phyloP scores from a whole-genome alignment of 2,797 vertebrate species.

The Sylvia borin region DNA sequence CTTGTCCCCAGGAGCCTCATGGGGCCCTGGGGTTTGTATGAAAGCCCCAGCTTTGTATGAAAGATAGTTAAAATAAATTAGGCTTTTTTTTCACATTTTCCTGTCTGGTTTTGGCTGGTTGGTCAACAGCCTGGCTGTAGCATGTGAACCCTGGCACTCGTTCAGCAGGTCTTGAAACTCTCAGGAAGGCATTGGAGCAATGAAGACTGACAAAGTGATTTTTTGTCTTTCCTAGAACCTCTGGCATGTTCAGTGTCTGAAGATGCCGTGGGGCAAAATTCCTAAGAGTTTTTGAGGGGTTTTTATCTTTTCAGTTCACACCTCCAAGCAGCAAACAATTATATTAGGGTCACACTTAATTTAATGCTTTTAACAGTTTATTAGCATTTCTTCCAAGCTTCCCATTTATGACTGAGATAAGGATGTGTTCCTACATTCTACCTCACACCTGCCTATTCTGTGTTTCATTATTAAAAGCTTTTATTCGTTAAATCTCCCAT shows the following conservation, averaged over 20 bases:
- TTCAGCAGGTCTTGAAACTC: neutral
- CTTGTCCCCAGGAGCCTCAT: neutral
- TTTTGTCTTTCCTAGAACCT: neutral
- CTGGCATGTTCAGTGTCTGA: neutral
- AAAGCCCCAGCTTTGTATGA: neutral
- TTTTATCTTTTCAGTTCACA: neutral
- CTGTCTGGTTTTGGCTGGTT: neutral
- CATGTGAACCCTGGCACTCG: neutral
- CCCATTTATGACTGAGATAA: slow-evolving; percentile 7
- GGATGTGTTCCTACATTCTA: neutral
- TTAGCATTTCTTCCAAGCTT: slow-evolving; percentile 1
- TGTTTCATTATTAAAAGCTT: slow-evolving; percentile 54
- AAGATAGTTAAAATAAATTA: neutral
- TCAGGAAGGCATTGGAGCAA: neutral
- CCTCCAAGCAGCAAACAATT: neutral
- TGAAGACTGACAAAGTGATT: neutral
- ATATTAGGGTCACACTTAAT: neutral
- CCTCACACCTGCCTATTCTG: slow-evolving; percentile 46
- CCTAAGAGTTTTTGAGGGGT: neutral
- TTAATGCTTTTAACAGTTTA: neutral
- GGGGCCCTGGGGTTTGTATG: too few relatives aligned
- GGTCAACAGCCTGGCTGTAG: neutral
- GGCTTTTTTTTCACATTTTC: neutral
- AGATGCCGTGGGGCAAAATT: neutral
- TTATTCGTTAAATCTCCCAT: neutral